phyloP scores from a whole-genome alignment of 2,113 vertebrate species.

The Copsychus sechellarum region DNA sequence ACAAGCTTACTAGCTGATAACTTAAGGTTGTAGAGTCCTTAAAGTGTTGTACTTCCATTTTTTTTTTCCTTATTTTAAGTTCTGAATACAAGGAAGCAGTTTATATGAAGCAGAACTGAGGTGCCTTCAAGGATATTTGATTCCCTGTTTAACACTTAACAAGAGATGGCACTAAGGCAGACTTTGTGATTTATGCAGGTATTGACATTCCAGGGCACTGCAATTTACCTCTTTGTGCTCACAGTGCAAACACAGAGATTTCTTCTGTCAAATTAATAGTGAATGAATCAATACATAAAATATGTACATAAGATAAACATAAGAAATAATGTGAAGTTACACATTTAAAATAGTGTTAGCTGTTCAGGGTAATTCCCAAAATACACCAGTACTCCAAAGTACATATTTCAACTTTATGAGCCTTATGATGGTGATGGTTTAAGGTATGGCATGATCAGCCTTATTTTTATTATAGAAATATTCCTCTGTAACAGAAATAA shows the following conservation, averaged over 20 bases:
- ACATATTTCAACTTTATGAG: background rate
- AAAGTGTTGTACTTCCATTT: background rate
- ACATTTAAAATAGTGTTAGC: background rate
- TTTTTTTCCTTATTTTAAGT: background rate
- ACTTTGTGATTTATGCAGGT: background rate
- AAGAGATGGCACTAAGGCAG: background rate
- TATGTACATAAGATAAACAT: background rate
- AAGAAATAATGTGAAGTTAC: background rate
- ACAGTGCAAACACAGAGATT: fast-evolving
- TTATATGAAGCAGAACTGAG: background rate
- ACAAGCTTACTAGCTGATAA: background rate
- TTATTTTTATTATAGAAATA: conserved; percentile 1
- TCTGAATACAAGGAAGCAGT: background rate
- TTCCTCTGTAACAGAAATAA: background rate
- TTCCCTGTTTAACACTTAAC: background rate
- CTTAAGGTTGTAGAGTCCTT: background rate
- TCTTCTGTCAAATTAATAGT: background rate
- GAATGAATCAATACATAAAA: background rate
- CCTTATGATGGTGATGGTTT: background rate
- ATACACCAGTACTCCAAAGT: background rate
- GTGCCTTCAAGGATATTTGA: fast-evolving
- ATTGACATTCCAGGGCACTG: background rate
- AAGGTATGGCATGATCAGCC: background rate
- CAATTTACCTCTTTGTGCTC: background rate
- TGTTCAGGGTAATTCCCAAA: background rate